Evolutionary conservation across 1,140 invertebrate genomes (phyloP), one percentile per base, ranked within the genome.

Genomic region (Magallana gigas): DNA sequence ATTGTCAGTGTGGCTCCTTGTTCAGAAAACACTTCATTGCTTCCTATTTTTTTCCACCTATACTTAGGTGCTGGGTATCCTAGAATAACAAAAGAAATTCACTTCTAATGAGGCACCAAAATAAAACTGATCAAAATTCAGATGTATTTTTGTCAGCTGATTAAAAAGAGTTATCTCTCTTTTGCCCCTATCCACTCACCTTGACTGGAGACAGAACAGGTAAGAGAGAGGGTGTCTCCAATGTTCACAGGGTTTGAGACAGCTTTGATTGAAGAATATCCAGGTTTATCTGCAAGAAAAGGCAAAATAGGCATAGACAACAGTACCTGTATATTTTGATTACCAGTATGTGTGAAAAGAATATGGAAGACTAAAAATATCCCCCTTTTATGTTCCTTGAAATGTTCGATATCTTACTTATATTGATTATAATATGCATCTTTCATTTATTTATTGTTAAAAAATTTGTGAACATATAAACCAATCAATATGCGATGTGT

Each of bases 1-100:
- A 92, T 91, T 5, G 57, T 85, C 8, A 90, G 84, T 12, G 68
- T 87, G n/a, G 85, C 64, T 0, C 58, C 84, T 1, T 58, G 89
- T 59, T 88, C 59, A 7, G 85, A 12, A 36, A 90, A 80, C 0
- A 59, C 59, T 4, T 23, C 36, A 12, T 89, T 88, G 56, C 87
- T 87, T 48, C 85, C 84, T 8, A 87, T 29, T 60, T 89, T 91
- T 64, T 29, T 89, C 92, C 92, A 93, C n/a, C 82, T 81, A 86
- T 90, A 93, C 14, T 60, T 86, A n/a, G 92, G 90, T 62, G 59
- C 11, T 11, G 92, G 92, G 80, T 88, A 91, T 16, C 92, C 92
- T 92, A 83, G 9, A 71, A 76, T 8, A 16, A 18, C 23, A 56
- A 85, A 9, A 48, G 2, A 36, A 14, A 68, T 56, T 76, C 0